A percentile compares a stretch with the other conserved stretches of the same genome.
Conservation (phyloP, 2,888 invertebrate genomes). For the Priocnemis perturbator region DNA sequence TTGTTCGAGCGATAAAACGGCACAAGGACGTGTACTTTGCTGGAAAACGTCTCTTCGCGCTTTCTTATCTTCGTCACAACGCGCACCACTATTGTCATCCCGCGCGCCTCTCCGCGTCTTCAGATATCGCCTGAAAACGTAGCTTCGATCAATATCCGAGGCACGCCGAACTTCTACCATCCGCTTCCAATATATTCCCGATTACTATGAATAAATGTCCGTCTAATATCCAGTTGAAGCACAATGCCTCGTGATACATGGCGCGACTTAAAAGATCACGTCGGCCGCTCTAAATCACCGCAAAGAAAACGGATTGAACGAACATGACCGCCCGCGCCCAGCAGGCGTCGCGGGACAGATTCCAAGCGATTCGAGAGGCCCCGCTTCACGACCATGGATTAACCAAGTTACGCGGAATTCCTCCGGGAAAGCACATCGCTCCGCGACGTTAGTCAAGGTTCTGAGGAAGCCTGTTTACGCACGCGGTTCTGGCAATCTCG, state of each 20-base stretch:
- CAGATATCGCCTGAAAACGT: too few relatives aligned
- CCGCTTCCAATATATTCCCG: too few relatives aligned
- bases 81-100: too few relatives aligned
- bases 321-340: background rate
- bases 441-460: constrained; percentile 40
- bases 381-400: constrained; percentile 34
- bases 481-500: constrained; percentile 33
- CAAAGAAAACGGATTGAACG: background rate
- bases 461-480: constrained; percentile 45
- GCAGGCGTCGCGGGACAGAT: constrained; percentile 33
- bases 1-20: too few relatives aligned
- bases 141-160: too few relatives aligned
- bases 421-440: constrained; percentile 35
- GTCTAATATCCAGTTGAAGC: background rate
- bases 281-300: background rate
- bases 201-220: background rate
- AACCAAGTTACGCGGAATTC: constrained; percentile 47
- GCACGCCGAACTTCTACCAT: too few relatives aligned
- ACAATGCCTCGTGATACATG: background rate
- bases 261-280: too few relatives aligned
- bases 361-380: constrained; percentile 33
- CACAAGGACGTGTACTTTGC: too few relatives aligned
- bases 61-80: too few relatives aligned
- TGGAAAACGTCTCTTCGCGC: too few relatives aligned
- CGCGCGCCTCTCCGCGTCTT: too few relatives aligned